A percentile compares a stretch with the other conserved stretches of the same genome.
Evolutionary conservation across 2,797 vertebrate species (phyloP).

Genomic region (Tolypeutes matacus): DNA sequence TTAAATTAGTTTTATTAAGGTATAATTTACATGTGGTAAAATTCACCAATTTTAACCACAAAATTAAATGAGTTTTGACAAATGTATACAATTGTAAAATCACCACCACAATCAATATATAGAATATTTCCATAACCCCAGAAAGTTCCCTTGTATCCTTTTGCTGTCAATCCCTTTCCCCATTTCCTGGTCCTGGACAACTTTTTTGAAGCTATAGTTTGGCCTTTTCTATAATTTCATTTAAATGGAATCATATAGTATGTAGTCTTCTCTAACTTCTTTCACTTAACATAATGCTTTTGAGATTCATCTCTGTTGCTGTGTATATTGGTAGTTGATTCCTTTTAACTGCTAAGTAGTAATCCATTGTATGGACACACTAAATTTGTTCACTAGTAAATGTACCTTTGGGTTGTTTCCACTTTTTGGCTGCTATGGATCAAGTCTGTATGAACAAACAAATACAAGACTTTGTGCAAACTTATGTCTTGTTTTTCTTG

Average conservation of each 20-base stretch:
- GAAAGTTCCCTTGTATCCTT: background rate
- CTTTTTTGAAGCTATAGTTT: background rate
- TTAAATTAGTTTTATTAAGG: background rate
- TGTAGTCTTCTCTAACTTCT: background rate
- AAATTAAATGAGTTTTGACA: background rate
- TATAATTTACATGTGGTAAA: background rate
- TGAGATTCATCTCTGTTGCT: too few relatives aligned
- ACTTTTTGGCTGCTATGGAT: background rate
- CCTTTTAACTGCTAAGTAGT: too few relatives aligned
- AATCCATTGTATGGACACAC: too few relatives aligned
- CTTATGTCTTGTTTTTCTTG: too few relatives aligned
- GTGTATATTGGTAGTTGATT: too few relatives aligned
- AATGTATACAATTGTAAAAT: background rate
- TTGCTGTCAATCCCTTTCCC: background rate
- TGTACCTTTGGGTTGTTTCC: background rate
- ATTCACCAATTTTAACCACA: background rate
- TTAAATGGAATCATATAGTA: background rate
- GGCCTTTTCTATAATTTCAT: background rate
- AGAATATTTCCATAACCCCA: background rate
- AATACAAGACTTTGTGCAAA: too few relatives aligned
- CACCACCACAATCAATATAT: background rate
- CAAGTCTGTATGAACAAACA: background rate
- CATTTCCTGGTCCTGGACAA: background rate
- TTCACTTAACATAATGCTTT: too few relatives aligned
- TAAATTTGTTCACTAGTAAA: background rate